Conservation (phyloP, 2,797 vertebrate genomes). For the Leptoclinus maculatus region DNA sequence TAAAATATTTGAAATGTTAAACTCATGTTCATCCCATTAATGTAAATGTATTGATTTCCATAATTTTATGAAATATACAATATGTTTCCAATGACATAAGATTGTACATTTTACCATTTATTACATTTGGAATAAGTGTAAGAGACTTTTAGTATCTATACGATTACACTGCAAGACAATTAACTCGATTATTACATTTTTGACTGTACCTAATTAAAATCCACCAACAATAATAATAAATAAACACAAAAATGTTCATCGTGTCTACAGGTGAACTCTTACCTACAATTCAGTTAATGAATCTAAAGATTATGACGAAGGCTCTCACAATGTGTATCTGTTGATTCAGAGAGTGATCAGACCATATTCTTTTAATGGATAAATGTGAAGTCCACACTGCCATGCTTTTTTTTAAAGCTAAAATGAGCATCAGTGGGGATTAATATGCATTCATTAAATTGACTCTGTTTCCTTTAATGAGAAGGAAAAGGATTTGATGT, state of each 20-base stretch:
- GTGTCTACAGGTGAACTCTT: constrained; percentile 36
- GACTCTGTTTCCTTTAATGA: constrained; percentile 97
- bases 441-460: constrained; percentile 99
- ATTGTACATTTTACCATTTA: not conserved
- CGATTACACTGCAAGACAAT: not conserved
- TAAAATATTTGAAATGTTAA: not conserved
- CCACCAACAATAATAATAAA: constrained; percentile 11
- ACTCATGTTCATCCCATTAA: not conserved
- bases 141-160: not conserved
- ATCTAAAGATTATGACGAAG: constrained; percentile 56
- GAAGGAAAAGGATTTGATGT: constrained; percentile 94
- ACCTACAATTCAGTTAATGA: constrained; percentile 56
- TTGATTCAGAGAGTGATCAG: constrained; percentile 64
- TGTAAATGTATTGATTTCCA: not conserved
- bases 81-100: not conserved
- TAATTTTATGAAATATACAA: not conserved
- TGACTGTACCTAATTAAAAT: not conserved
- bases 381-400: constrained; percentile 69
- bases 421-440: constrained; percentile 96
- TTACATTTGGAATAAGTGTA: not conserved
- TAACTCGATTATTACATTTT: not conserved
- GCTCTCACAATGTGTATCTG: constrained; percentile 19
- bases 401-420: constrained; percentile 82
- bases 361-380: constrained; percentile 63
- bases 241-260: constrained; percentile 19